phyloP scores from a whole-genome alignment of 2,888 invertebrate species.

The Eustalomyia histrio region DNA sequence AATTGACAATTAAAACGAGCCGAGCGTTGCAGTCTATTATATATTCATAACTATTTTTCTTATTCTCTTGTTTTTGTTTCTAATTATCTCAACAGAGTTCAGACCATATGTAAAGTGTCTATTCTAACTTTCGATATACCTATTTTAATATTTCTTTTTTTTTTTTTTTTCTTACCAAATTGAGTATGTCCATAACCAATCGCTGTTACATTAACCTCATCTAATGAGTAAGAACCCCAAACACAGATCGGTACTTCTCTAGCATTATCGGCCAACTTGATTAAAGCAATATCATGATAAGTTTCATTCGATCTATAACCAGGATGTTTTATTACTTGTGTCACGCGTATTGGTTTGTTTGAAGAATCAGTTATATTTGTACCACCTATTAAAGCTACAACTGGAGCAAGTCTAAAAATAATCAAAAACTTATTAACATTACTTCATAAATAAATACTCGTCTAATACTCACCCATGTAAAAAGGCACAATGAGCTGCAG shows the following conservation, averaged over 20 bases:
- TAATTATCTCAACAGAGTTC: too few relatives aligned
- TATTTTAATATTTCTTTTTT: too few relatives aligned
- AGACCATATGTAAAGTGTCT: too few relatives aligned
- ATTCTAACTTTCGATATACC: too few relatives aligned
- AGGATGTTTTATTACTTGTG: constrained; percentile 51
- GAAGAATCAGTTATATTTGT: constrained; percentile 44
- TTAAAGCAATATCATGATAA: constrained; percentile 65
- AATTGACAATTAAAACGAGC: too few relatives aligned
- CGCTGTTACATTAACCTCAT: constrained; percentile 79
- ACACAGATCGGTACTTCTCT: constrained; percentile 36
- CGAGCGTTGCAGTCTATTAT: too few relatives aligned
- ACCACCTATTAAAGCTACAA: constrained; percentile 61
- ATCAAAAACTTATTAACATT: background rate
- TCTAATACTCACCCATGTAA: constrained; percentile 52
- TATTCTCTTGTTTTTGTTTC: too few relatives aligned
- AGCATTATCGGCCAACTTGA: constrained; percentile 17
- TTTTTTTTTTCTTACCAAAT: constrained; percentile 72
- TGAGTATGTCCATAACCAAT: constrained; percentile 82
- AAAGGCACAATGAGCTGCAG: constrained; percentile 63
- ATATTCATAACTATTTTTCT: too few relatives aligned
- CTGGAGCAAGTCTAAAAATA: constrained; percentile 44
- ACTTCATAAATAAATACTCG: background rate
- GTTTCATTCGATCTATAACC: constrained; percentile 42
- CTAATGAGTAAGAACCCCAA: constrained; percentile 77
- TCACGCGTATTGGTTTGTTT: constrained; percentile 30